Base-by-base conservation (phyloP, 2,797 vertebrate genomes). In the Ataeniobius toweri region DNA sequence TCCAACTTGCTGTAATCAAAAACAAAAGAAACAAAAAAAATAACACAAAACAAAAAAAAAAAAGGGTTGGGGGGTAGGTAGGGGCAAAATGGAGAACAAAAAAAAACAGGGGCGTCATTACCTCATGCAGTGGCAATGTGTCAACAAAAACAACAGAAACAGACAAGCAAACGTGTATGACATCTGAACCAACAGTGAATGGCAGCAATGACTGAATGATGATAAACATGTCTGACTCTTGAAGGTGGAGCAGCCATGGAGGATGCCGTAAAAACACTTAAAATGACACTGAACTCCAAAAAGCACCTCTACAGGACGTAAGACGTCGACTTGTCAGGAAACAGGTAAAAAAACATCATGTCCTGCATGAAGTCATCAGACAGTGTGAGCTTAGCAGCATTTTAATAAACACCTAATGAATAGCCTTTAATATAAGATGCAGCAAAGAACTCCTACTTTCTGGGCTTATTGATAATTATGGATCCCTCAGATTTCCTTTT, bases 1-100 rank as follows among this genome's bases (percentile, higher is more conserved):
- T 96, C 98, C 97, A 96, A 98, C 96, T 97, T 98, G 96, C 98
- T 99, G 96, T 95, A 74, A 93, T 97, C 95, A 95, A 91, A 96
- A 93, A 93, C 86, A 86, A 84, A 73, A 18, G 67, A 79, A 74
- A 61, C 2, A 44, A 39, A 16, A 12, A 7, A 22, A 82, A 69
- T 6, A 1, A 36, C 88, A 71, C 75, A 85, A 78, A 77, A 5
- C 5, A 44, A 44, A 13, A 70, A 77, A 70, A 77, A 24, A 70
- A 73, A 39, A 59, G 18, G 50, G 31, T 31, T 31, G n/a, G 41
- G 24, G 44, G 81, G 77, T 16, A 61, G 84, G 85, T 41, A 26
- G 82, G 84, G 86, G 78, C 83, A 84, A 88, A 83, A 89, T 86
- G 83, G 55, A 85, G 75, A 77, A 61, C 26, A 75, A 73, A 69